Base-by-base conservation (phyloP, 64 coral and sea anemone species). In the Dendronephthya gigantea region DNA sequence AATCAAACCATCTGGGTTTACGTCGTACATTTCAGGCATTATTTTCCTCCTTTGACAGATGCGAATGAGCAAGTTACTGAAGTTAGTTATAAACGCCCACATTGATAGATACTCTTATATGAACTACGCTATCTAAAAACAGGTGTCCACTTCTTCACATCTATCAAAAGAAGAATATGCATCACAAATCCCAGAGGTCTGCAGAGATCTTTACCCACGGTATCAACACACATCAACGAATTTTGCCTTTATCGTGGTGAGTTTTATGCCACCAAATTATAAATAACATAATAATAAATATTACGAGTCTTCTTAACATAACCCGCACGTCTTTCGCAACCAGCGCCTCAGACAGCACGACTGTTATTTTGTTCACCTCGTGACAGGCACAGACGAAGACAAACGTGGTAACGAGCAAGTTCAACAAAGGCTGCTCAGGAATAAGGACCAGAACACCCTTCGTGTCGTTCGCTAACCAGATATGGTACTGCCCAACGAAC, bases 221-320 rank as follows among this genome's bases (percentile, higher is more conserved):
- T n/a, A n/a, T n/a, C n/a, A n/a, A n/a, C n/a, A n/a, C n/a, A 45
- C 11, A 11, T 62, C 55, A 79, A 39, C 36, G 72, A 9, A 35
- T 12, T 19, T 79, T 34, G 30, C 72, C 72, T 79, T 79, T 35
- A 39, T 79, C 85, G 85, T 90, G 92, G 81, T 90, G 92, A 0
- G 95, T 98, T 50, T 98, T 98, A 55, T 98, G 95, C 95, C 95
- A 98, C 95, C 95, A 98, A 36, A 98, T 98, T 35, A 93, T 90
- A 30, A 98, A 90, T 51, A 98, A 87, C 70, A 87, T 87, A 81
- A 98, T 91, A 28, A 98, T 88, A 85, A 98, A 98, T 40, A 98
- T 92, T 0, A 91, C 43, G 9, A 98, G 84, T 66, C 95, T 88
- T 39, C 95, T 79, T 31, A 93, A 22, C 95, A 98, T 93, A 2